Evolutionary conservation across 1,140 invertebrate genomes (phyloP).

Genomic region (Nilaparvata lugens): DNA sequence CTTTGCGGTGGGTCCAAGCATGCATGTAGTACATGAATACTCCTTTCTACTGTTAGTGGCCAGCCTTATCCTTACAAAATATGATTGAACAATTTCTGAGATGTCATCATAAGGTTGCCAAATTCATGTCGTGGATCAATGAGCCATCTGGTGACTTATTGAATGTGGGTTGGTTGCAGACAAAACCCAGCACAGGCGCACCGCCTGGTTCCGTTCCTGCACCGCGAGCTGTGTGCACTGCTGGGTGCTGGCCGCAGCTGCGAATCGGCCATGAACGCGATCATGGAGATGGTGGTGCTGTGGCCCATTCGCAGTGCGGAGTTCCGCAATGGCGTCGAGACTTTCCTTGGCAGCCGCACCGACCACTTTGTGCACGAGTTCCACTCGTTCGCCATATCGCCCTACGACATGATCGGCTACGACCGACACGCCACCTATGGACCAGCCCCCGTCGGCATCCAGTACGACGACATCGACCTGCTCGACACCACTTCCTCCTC

Average conservation of each 20-base stretch:
- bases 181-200: conserved; percentile 67
- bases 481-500: too few relatives aligned
- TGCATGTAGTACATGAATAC: too few relatives aligned
- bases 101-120: neutral
- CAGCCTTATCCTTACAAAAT: neutral
- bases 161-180: conserved; percentile 47
- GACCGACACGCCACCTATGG: conserved; percentile 44
- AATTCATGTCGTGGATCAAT: neutral
- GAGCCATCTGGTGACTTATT: conserved; percentile 5
- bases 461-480: neutral
- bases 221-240: conserved; percentile 70
- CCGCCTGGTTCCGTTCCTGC: conserved; percentile 78
- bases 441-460: neutral
- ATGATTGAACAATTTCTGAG: neutral
- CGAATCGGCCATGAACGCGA: conserved; percentile 52
- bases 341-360: conserved; percentile 49
- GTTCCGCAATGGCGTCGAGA: conserved; percentile 52
- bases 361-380: conserved; percentile 86
- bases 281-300: conserved; percentile 55
- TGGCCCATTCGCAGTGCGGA: conserved; percentile 61
- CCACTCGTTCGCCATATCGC: conserved; percentile 72
- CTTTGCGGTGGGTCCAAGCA: too few relatives aligned
- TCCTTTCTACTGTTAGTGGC: too few relatives aligned
- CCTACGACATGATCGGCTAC: conserved; percentile 72
- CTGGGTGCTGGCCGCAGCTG: conserved; percentile 42